Evolutionary conservation across 2,113 vertebrate genomes (phyloP).

Genomic region (Gobius niger): DNA sequence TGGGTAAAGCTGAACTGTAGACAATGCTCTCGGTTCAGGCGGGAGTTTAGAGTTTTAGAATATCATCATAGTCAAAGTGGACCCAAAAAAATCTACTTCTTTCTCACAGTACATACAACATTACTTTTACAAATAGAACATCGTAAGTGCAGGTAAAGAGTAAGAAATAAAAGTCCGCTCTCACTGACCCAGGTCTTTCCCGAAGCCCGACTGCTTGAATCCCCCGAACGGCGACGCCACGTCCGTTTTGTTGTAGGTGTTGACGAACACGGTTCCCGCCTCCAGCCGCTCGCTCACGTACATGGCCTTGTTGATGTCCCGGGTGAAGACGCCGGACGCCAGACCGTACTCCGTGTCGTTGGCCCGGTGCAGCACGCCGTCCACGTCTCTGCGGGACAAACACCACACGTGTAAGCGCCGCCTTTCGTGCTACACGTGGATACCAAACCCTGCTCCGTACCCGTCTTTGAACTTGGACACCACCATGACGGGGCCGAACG

Average conservation of each 20-base stretch:
- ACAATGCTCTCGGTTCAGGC: too few species aligned
- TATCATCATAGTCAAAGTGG: too few species aligned
- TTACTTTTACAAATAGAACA: too few species aligned
- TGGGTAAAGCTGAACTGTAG: too few species aligned
- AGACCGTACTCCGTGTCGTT: constrained; percentile 93
- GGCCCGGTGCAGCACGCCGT: constrained; percentile 87
- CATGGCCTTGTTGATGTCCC: constrained; percentile 94
- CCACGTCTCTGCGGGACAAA: constrained; percentile 79
- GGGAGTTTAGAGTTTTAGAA: too few species aligned
- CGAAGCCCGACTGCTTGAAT: constrained; percentile 96
- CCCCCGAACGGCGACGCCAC: constrained; percentile 96
- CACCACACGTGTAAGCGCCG: too few species aligned
- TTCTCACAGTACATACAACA: too few species aligned
- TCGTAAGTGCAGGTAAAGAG: too few species aligned
- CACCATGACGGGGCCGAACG: constrained; percentile 95
- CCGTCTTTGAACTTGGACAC: constrained; percentile 95
- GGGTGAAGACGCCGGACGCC: constrained; percentile 95
- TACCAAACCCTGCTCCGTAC: constrained; percentile 70
- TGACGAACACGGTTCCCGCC: constrained; percentile 95
- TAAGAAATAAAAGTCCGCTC: too few species aligned
- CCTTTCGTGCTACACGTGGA: too few species aligned
- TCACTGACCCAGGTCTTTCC: constrained; percentile 91
- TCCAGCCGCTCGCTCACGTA: constrained; percentile 92
- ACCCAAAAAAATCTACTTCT: too few species aligned
- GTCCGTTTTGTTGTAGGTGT: constrained; percentile 98